A percentile compares a stretch with the other conserved stretches of the same genome.
phyloP scores from a whole-genome alignment of 2,888 invertebrate species.

The Erynnis tages region DNA sequence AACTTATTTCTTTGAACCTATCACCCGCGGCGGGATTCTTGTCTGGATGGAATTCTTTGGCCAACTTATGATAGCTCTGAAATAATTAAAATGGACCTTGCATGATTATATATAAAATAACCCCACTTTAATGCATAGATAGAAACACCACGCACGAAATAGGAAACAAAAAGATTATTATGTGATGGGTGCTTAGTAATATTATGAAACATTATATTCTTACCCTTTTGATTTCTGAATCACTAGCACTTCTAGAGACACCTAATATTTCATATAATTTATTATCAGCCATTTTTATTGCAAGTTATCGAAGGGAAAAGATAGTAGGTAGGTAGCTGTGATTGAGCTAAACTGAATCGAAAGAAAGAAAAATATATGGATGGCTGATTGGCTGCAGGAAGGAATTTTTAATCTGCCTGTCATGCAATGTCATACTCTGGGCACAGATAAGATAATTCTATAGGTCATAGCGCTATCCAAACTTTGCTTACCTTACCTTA shows the following conservation, averaged over 20 bases:
- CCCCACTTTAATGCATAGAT: not conserved
- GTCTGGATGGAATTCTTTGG: constrained; percentile 96
- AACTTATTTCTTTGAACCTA: constrained; percentile 97
- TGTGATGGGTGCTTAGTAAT: too few relatives aligned
- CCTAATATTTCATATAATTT: constrained; percentile 94
- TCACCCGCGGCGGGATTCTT: constrained; percentile 95
- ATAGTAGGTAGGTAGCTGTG: constrained; percentile 28
- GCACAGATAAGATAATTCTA: too few relatives aligned
- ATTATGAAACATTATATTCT: constrained; percentile 38
- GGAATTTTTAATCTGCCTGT: too few relatives aligned
- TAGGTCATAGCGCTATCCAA: too few relatives aligned
- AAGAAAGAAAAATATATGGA: constrained; percentile 35
- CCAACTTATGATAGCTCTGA: constrained; percentile 94
- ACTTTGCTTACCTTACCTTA: too few relatives aligned
- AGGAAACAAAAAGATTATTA: constrained; percentile 10
- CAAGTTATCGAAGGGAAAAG: constrained; percentile 32
- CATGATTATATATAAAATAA: constrained; percentile 31
- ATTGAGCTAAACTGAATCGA: constrained; percentile 37
- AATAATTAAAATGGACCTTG: constrained; percentile 21
- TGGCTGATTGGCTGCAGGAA: too few relatives aligned
- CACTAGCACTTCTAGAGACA: constrained; percentile 89
- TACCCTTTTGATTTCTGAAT: constrained; percentile 95
- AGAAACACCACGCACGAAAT: constrained; percentile 9
- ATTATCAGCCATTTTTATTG: constrained; percentile 86
- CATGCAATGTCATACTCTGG: too few relatives aligned